Evolutionary conservation across 2,113 vertebrate species (phyloP).

Genomic region (Lucifuga dentata): DNA sequence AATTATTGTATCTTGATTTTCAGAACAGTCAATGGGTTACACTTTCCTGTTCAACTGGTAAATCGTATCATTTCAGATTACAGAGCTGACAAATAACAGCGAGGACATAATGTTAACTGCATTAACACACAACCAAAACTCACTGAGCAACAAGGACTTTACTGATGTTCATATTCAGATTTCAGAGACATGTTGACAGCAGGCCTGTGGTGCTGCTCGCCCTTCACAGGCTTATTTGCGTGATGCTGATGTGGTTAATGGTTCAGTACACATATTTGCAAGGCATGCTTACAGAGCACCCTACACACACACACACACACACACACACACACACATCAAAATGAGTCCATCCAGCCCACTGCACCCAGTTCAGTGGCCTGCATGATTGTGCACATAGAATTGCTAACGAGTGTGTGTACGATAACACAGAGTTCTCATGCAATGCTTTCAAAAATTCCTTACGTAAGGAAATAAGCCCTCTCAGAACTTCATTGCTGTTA

Average conservation of each 20-base stretch:
- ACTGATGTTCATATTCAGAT: slow-evolving; percentile 58
- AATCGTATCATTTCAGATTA: background rate
- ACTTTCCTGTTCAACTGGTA: too few species aligned
- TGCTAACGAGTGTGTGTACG: slow-evolving; percentile 29
- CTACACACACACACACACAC: slow-evolving; percentile 18
- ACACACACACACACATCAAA: slow-evolving; percentile 27
- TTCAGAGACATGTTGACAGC: slow-evolving; percentile 62
- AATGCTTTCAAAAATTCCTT: background rate
- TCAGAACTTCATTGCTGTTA: background rate
- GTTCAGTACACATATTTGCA: slow-evolving; percentile 64
- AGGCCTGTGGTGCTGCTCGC: slow-evolving; percentile 68
- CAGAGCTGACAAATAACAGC: background rate
- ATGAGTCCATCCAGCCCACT: slow-evolving; percentile 54
- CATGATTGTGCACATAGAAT: slow-evolving; percentile 44
- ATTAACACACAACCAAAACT: slow-evolving; percentile 44
- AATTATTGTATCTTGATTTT: too few species aligned
- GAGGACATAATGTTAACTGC: slow-evolving; percentile 25
- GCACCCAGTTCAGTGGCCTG: slow-evolving; percentile 32
- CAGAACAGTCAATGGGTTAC: too few species aligned
- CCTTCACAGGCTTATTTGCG: slow-evolving; percentile 67
- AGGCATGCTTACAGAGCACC: slow-evolving; percentile 45
- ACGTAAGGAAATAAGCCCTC: background rate
- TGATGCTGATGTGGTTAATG: slow-evolving; percentile 60
- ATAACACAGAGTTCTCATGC: slow-evolving; percentile 9
- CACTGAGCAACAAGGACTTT: slow-evolving; percentile 37